Evolutionary conservation across 2,888 invertebrate species (phyloP).

Genomic region (Lepidocyrtoides sp.): DNA sequence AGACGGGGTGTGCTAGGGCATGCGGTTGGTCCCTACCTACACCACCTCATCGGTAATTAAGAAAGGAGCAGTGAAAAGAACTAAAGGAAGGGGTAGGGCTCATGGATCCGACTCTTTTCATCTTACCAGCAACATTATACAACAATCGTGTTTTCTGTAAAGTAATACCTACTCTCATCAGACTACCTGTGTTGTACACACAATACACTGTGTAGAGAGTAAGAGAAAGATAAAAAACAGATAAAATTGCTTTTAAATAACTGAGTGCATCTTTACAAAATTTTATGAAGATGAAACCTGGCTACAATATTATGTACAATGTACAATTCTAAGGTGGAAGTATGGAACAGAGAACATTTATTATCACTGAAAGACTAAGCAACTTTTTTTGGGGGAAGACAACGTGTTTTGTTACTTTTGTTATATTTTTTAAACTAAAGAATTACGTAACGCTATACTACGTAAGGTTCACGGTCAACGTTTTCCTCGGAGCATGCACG

Average conservation of each 20-base stretch:
- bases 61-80: constrained; percentile 1
- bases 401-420: background rate
- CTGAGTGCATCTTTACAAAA: background rate
- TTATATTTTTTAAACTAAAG: background rate
- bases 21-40: background rate
- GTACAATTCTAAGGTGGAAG: background rate
- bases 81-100: background rate
- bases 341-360: background rate
- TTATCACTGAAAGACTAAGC: background rate
- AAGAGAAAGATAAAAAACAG: too few species aligned
- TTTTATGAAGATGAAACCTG: background rate
- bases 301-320: background rate
- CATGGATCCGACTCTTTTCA: background rate
- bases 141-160: background rate
- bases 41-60: background rate
- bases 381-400: background rate
- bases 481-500: constrained; percentile 34
- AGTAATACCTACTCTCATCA: background rate
- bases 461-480: constrained; percentile 68
- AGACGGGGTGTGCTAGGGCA: background rate
- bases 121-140: background rate
- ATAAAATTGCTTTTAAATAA: background rate
- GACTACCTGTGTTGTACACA: too few species aligned
- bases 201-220: background rate
- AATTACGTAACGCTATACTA: constrained; percentile 14